phyloP scores from a whole-genome alignment of 2,113 vertebrate species.

The Cichladusa arquata region DNA sequence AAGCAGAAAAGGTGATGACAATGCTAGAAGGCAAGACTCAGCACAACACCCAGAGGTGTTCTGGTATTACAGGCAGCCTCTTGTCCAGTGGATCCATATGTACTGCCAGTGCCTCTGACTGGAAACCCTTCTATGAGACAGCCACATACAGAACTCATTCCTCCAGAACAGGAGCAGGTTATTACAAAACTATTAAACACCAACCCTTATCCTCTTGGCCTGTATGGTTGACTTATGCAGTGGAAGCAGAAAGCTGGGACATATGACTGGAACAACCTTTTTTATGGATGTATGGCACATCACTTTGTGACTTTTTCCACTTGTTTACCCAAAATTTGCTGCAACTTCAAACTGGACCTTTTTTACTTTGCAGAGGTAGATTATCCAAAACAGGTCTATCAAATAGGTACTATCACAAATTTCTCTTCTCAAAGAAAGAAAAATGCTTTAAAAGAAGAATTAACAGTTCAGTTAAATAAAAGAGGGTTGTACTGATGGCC shows the following conservation, averaged over 20 bases:
- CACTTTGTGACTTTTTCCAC: background rate
- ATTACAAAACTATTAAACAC: background rate
- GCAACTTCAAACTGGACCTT: background rate
- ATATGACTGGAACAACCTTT: background rate
- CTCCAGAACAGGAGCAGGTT: background rate
- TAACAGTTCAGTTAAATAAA: background rate
- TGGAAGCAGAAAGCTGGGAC: background rate
- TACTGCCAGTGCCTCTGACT: background rate
- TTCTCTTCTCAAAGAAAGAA: background rate
- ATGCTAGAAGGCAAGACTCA: background rate
- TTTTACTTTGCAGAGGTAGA: background rate
- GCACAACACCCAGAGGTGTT: background rate
- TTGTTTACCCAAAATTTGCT: background rate
- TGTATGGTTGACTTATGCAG: background rate
- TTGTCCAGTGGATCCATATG: rapidly evolving
- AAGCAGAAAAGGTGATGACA: background rate
- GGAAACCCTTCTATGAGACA: background rate
- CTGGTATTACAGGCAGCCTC: background rate
- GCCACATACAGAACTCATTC: background rate
- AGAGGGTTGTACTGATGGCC: background rate
- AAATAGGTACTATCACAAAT: background rate
- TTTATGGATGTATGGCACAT: rapidly evolving
- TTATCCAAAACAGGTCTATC: background rate
- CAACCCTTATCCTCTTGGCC: background rate
- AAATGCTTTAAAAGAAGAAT: background rate